These are phyloP conservation scores for Ceratothoa steindachneri DNA, from an alignment of 2,888 invertebrate species.

Conservation along the genomic window DNA sequence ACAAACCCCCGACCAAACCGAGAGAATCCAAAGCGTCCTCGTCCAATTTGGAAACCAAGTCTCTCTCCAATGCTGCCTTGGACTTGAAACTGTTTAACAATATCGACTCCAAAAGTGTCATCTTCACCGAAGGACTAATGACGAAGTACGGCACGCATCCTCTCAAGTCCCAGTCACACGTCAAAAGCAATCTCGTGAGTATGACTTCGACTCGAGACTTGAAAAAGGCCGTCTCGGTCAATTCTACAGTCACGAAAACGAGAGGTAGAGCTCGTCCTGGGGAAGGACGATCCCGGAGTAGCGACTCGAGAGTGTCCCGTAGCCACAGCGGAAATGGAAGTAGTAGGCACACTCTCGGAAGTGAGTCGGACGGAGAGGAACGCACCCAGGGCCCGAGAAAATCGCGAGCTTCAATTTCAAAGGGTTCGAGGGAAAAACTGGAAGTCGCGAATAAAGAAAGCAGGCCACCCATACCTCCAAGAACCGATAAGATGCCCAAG, in stretches of 20 bases:
- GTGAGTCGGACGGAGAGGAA: slow-evolving; percentile 46
- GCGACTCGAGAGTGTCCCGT: slow-evolving; percentile 43
- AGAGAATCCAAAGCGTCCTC: not conserved
- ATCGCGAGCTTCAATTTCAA: slow-evolving; percentile 26
- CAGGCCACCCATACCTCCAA: slow-evolving; percentile 45
- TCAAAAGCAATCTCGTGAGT: slow-evolving; percentile 9
- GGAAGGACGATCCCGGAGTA: slow-evolving; percentile 44
- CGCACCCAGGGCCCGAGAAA: slow-evolving; percentile 29
- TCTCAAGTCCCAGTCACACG: slow-evolving; percentile 15
- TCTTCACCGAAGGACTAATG: slow-evolving; percentile 9
- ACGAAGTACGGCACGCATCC: slow-evolving; percentile 14
- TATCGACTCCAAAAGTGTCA: slow-evolving; percentile 4
- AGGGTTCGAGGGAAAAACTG: slow-evolving; percentile 26
- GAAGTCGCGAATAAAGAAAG: slow-evolving; percentile 24
- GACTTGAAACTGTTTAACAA: slow-evolving; percentile 24
- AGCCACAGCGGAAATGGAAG: slow-evolving; percentile 42
- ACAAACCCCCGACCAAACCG: not conserved
- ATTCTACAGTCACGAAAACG: slow-evolving; percentile 9
- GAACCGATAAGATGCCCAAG: slow-evolving; percentile 47
- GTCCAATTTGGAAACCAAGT: slow-evolving; percentile 35
- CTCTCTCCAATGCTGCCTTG: slow-evolving; percentile 30
- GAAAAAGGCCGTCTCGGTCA: not conserved
- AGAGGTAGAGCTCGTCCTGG: slow-evolving; percentile 15
- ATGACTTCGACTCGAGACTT: slow-evolving; percentile 3
- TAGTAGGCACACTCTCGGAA: slow-evolving; percentile 37